Conservation (phyloP, 2,888 invertebrate species). For the Eueremaeus valkanovi region DNA sequence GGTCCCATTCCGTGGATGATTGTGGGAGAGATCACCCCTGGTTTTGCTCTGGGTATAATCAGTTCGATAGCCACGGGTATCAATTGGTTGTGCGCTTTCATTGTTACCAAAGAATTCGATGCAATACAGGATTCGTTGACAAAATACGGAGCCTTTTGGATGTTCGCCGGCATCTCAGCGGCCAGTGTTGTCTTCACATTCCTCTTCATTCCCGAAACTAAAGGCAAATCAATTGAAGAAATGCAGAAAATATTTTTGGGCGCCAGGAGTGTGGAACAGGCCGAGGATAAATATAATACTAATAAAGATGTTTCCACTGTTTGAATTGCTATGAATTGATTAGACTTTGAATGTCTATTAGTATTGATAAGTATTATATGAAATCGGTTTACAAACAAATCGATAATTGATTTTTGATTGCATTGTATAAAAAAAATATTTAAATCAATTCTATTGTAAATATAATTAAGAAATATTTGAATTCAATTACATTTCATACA, state of each 20-base stretch:
- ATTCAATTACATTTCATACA: too few species aligned
- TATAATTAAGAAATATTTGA: not conserved
- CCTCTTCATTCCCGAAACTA: slow-evolving; percentile 88
- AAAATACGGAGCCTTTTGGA: slow-evolving; percentile 68
- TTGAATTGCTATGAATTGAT: too few species aligned
- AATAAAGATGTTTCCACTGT: not conserved
- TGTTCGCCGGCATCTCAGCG: slow-evolving; percentile 70
- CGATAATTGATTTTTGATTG: too few species aligned
- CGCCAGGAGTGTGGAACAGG: not conserved
- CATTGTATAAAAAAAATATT: too few species aligned
- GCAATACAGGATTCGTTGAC: slow-evolving; percentile 57
- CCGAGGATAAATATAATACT: not conserved
- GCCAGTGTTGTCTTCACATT: slow-evolving; percentile 71
- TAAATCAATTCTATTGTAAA: too few species aligned
- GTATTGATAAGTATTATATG: too few species aligned
- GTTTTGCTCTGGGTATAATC: slow-evolving; percentile 78
- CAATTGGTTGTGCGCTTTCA: slow-evolving; percentile 84
- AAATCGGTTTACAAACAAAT: too few species aligned
- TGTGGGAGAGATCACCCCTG: slow-evolving; percentile 85
- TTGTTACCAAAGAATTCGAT: slow-evolving; percentile 77
- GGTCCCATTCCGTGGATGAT: slow-evolving; percentile 81
- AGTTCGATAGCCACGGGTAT: slow-evolving; percentile 82
- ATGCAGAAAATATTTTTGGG: slow-evolving; percentile 60
- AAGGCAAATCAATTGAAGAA: slow-evolving; percentile 84
- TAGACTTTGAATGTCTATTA: too few species aligned